Percentiles rank a stretch among this genome's conserved stretches.
phyloP scores from a whole-genome alignment of 2,888 invertebrate species.

The Thymelicus acteon region DNA sequence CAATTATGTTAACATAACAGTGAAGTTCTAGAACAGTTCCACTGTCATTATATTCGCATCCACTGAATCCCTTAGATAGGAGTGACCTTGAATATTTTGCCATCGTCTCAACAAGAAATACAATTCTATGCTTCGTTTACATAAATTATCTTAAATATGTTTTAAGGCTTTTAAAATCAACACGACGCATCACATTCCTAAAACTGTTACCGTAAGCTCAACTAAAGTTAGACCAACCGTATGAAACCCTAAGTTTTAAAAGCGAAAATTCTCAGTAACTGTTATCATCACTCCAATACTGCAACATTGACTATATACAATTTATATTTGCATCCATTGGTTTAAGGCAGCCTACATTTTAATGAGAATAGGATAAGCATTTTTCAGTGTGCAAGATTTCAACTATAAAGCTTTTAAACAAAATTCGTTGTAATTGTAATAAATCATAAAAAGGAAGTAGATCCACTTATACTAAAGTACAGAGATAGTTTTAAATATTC shows the following conservation, averaged over 20 bases:
- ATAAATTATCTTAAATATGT: conserved; percentile 9
- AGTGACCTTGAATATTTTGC: conserved; percentile 8
- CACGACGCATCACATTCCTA: conserved; percentile 15
- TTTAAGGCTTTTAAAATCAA: conserved; percentile 26
- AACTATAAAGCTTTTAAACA: conserved; percentile 3
- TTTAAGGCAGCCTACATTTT: conserved; percentile 14
- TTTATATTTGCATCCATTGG: conserved; percentile 17
- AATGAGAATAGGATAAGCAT: conserved; percentile 27
- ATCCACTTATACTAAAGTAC: conserved; percentile 15
- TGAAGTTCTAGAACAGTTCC: conserved; percentile 28
- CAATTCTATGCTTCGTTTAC: conserved; percentile 16
- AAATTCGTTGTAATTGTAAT: conserved; percentile 20
- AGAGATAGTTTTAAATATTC: conserved; percentile 15
- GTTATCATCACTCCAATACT: conserved; percentile 34
- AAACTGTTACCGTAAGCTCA: conserved; percentile 49
- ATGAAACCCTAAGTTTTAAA: conserved; percentile 50
- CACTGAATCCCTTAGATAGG: conserved; percentile 1
- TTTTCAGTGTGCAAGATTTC: conserved; percentile 25
- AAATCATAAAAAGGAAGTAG: conserved; percentile 4
- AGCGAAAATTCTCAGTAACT: conserved; percentile 50
- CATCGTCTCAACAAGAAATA: conserved; percentile 10
- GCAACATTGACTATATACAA: conserved; percentile 10
- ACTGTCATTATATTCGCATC: neutral
- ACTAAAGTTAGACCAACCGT: conserved; percentile 53
- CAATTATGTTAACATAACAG: conserved; percentile 20